phyloP scores from a whole-genome alignment of 2,888 invertebrate species.

The Perizoma flavofasciatum region DNA sequence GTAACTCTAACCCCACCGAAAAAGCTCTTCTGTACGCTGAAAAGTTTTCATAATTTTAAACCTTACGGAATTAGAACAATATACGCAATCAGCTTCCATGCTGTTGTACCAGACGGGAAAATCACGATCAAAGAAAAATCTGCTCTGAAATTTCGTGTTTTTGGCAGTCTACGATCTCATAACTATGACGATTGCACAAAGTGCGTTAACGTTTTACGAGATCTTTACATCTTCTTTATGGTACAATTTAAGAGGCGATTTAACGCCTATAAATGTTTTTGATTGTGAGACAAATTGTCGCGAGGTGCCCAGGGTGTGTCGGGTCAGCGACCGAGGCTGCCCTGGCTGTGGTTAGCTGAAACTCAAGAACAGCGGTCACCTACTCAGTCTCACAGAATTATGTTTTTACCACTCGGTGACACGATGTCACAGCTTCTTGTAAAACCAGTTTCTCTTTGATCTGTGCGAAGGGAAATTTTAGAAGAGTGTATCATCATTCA shows the following conservation, averaged over 20 bases:
- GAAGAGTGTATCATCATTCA: too few relatives aligned
- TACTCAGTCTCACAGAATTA: conserved; percentile 3
- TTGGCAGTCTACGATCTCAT: conserved; percentile 17
- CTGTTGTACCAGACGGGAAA: too few relatives aligned
- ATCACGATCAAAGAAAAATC: neutral
- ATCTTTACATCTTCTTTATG: conserved; percentile 67
- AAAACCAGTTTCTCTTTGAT: too few relatives aligned
- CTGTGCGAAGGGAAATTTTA: too few relatives aligned
- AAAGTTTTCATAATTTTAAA: too few relatives aligned
- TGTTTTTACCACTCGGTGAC: neutral
- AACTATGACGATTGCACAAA: conserved; percentile 60
- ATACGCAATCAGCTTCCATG: too few relatives aligned
- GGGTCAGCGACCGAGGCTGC: conserved; percentile 69
- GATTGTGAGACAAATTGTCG: conserved; percentile 66
- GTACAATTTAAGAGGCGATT: conserved; percentile 65
- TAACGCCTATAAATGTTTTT: conserved; percentile 72
- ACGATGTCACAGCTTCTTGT: neutral
- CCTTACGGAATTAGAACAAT: too few relatives aligned
- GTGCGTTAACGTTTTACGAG: conserved; percentile 65
- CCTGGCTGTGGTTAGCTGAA: conserved; percentile 71
- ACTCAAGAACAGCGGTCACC: conserved; percentile 65
- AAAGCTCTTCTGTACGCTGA: too few relatives aligned
- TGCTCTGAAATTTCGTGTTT: neutral
- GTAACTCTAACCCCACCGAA: too few relatives aligned
- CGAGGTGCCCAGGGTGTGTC: conserved; percentile 58